Conservation (phyloP, 2,888 invertebrate species). For the Punctoribates punctum region DNA sequence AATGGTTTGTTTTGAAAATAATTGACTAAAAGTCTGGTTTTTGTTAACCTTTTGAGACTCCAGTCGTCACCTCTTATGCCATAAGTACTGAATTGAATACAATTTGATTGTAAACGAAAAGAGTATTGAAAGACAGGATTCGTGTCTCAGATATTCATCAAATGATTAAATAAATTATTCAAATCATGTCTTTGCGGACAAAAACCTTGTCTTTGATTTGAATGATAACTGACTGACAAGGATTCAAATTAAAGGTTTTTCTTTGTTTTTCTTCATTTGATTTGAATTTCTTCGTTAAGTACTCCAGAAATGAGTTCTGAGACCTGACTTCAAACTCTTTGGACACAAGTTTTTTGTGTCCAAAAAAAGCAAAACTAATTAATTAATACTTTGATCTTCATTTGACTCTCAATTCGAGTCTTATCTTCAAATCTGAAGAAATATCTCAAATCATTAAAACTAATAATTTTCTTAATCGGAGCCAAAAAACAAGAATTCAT, state of each 20-base stretch:
- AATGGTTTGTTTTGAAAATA: not conserved
- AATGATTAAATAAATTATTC: not conserved
- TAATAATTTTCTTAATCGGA: no score
- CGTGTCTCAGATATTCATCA: no score
- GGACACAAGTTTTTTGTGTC: not conserved
- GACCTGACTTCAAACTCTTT: not conserved
- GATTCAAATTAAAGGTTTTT: not conserved
- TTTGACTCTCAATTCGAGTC: no score
- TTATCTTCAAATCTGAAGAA: no score
- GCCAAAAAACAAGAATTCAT: no score
- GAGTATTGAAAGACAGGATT: not conserved
- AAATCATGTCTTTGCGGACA: not conserved
- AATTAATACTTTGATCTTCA: no score
- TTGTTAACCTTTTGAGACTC: not conserved
- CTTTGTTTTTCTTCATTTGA: not conserved
- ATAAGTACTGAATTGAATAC: not conserved
- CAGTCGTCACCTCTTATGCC: not conserved
- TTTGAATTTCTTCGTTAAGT: no score
- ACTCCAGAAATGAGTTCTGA: no score
- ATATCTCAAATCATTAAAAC: no score
- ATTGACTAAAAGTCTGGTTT: not conserved
- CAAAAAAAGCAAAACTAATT: no score
- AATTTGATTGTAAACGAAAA: no score
- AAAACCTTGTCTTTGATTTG: slow-evolving; percentile 9
- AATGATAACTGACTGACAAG: not conserved